Evolutionary conservation across 2,888 invertebrate genomes (phyloP), one percentile per base, ranked within the genome.

Genomic region (Drosophila fulvimacula): DNA sequence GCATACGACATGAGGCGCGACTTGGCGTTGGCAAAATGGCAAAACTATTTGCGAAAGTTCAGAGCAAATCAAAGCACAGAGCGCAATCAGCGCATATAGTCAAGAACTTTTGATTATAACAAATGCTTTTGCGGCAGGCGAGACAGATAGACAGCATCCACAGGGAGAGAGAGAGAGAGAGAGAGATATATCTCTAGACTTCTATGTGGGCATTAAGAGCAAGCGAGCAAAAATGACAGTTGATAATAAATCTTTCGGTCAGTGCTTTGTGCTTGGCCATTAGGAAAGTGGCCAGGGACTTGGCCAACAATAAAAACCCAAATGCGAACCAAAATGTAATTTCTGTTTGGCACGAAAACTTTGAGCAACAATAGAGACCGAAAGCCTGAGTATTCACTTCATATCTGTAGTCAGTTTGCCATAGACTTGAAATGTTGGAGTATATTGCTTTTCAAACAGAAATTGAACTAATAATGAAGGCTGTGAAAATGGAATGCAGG

Each of bases 211-310:
- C 59, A 62, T 48, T 53, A 49, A 48, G 42, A 69, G 52, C 44
- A 53, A 56, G 61, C 44, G 52, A 42, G 65, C 53, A 69, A 73
- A 76, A 83, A 69, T 85, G 86, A 86, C 86, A 89, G 62, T 73
- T 74, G 78, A 85, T 84, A 90, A 88, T 88, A 88, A 90, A 88
- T 88, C 88, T 88, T 68, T 61, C 63, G 87, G 84, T 51, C 83
- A 86, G 85, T 60, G 82, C 64, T 67, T 69, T 62, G 58, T 63
- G 70, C 61, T 64, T 11, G 34, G 34, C 79, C 88, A 82, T 82
- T 85, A 88, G 53, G 65, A 1, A 44, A 48, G 48, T 66, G 67
- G 57, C 77, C 41, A 39, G 73, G 70, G 84, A 86, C 65, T 58
- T 62, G 81, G 63, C 69, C 64, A 73, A 85, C 83, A 85, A 82